Evolutionary conservation across 2,797 vertebrate species (phyloP).

Genomic region (Poeciliopsis paucimaculata): DNA sequence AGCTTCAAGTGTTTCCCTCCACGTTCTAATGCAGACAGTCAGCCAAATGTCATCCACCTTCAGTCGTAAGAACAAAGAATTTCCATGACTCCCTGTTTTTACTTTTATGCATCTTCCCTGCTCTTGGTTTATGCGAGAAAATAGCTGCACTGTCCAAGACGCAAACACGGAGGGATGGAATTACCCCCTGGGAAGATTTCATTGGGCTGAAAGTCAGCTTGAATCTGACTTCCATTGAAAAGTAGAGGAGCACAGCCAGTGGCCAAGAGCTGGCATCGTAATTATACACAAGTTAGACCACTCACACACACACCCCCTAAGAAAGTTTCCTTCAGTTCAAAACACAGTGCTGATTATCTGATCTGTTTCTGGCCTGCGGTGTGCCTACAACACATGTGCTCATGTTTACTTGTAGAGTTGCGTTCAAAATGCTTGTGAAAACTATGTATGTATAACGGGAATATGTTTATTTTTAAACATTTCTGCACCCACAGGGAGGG

Average conservation of each 20-base stretch:
- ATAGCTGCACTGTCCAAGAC: conserved; percentile 44
- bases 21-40: conserved; percentile 34
- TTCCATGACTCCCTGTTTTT: conserved; percentile 28
- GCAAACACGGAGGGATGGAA: conserved; percentile 45
- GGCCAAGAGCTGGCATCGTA: conserved; percentile 62
- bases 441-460: conserved; percentile 26
- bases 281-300: conserved; percentile 58
- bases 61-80: conserved; percentile 25
- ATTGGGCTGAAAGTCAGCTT: conserved; percentile 52
- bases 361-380: conserved; percentile 52
- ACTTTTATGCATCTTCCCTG: conserved; percentile 33
- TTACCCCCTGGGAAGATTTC: conserved; percentile 45
- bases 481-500: conserved; percentile 38
- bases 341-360: conserved; percentile 53
- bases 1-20: conserved; percentile 36
- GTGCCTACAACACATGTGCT: conserved; percentile 29
- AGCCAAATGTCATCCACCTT: conserved; percentile 36
- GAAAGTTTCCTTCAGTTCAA: conserved; percentile 50
- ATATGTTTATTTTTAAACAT: conserved; percentile 58
- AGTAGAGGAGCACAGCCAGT: conserved; percentile 50
- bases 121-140: conserved; percentile 38
- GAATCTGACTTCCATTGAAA: conserved; percentile 52
- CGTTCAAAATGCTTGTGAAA: conserved; percentile 55
- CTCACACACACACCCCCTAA: conserved; percentile 39
- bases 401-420: conserved; percentile 41